Percentiles rank a stretch among this genome's conserved stretches.
Evolutionary conservation across 1,140 invertebrate species (phyloP).

Genomic region (Drosophila kurseongensis): DNA sequence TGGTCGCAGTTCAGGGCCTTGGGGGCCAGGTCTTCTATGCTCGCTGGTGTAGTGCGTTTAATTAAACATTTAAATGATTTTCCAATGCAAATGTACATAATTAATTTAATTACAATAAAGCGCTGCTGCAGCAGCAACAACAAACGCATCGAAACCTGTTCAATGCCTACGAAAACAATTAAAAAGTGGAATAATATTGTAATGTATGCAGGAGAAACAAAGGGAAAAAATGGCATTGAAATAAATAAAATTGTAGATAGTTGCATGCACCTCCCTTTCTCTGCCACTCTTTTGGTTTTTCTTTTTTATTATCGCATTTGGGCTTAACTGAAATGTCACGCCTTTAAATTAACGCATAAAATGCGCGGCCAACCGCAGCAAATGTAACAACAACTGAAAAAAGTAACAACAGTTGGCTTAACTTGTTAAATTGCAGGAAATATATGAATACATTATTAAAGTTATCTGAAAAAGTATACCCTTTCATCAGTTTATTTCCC

Average conservation of each 20-base stretch:
- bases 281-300: background rate
- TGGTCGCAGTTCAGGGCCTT: conserved; percentile 10
- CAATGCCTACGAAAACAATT: conserved; percentile 42
- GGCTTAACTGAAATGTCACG: conserved; percentile 69
- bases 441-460: background rate
- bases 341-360: conserved; percentile 68
- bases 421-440: conserved; percentile 2
- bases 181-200: conserved; percentile 43
- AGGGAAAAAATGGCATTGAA: conserved; percentile 45
- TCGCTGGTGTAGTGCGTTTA: conserved; percentile 39
- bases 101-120: conserved; percentile 78
- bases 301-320: conserved; percentile 55
- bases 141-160: conserved; percentile 15
- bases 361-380: conserved; percentile 64
- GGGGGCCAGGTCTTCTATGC: background rate
- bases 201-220: conserved; percentile 22
- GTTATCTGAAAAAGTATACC: conserved; percentile 1
- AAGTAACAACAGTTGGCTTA: conserved; percentile 23
- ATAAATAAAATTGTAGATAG: conserved; percentile 67
- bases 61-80: conserved; percentile 78
- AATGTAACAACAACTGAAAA: conserved; percentile 35
- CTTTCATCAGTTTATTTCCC: background rate
- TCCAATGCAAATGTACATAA: conserved; percentile 76
- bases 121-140: conserved; percentile 20
- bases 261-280: conserved; percentile 7